These are phyloP conservation scores for Caenorhabditis virilis DNA, from an alignment of 2,888 invertebrate genomes.

Conservation along the genomic window DNA sequence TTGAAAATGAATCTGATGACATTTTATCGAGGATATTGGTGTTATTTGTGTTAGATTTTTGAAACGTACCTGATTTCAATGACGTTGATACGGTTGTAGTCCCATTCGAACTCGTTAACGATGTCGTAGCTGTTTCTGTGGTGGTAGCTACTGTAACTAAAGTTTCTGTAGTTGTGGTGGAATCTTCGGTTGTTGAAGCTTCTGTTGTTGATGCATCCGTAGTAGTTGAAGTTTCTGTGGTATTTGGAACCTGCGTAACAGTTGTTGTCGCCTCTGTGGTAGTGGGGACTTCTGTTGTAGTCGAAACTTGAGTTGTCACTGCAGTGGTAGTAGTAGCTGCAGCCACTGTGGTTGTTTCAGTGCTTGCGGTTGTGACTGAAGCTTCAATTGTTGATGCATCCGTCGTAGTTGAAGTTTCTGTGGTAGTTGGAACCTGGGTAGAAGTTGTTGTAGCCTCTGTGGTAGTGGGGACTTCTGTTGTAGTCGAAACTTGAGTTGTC, in stretches of 20 bases:
- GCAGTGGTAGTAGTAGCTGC: background rate
- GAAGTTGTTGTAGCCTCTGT: conserved; percentile 1
- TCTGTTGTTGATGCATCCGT: background rate
- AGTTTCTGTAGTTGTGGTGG: background rate
- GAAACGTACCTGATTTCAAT: no score
- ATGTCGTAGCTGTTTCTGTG: no score
- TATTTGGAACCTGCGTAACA: background rate
- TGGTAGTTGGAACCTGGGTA: background rate
- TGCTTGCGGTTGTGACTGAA: background rate
- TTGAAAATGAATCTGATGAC: no score
- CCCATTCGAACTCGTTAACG: no score
- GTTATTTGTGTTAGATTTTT: no score
- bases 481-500: conserved; percentile 1
- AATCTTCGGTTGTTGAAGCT: background rate
- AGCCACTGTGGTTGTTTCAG: background rate
- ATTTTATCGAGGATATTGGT: no score
- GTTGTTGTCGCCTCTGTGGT: conserved; percentile 5
- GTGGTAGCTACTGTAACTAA: background rate
- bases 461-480: background rate
- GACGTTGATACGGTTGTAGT: no score
- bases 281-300: conserved; percentile 3
- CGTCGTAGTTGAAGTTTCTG: background rate
- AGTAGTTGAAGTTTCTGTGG: conserved; percentile 2
- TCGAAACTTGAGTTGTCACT: background rate
- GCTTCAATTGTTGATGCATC: background rate